Evolutionary conservation across 2,113 vertebrate genomes (phyloP).

Genomic region (Chaetodon auriga): DNA sequence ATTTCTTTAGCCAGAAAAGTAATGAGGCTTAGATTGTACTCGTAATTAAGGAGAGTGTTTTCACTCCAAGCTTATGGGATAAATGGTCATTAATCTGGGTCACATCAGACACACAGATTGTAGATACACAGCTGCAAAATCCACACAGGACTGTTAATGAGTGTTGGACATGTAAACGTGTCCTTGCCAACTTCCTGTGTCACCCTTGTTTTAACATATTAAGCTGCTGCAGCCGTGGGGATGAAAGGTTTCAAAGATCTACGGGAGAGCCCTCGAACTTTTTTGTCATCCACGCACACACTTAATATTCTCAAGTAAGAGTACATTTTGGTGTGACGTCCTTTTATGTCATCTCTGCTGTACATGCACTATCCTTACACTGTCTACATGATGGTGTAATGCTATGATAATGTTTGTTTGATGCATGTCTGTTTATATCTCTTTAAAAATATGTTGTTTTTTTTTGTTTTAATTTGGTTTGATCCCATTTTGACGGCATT

Average conservation of each 20-base stretch:
- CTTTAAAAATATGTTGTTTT: too few relatives aligned
- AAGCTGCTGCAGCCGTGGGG: neutral
- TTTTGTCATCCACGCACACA: neutral
- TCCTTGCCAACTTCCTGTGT: neutral
- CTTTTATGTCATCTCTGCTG: neutral
- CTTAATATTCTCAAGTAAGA: neutral
- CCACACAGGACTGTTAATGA: neutral
- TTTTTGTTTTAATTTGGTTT: too few relatives aligned
- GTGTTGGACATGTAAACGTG: neutral
- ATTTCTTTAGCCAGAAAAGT: neutral
- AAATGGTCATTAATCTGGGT: neutral
- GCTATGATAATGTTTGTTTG: neutral
- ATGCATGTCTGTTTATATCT: too few relatives aligned
- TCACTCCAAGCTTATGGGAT: neutral
- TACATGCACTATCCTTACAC: neutral
- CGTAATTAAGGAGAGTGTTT: neutral
- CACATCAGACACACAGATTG: neutral
- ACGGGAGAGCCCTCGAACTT: neutral
- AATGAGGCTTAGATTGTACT: constrained; percentile 4
- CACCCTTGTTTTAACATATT: neutral
- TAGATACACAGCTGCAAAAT: neutral
- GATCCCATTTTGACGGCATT: too few relatives aligned
- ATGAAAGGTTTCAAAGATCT: neutral
- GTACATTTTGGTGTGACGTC: neutral
- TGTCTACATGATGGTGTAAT: neutral